Evolutionary conservation across 2,888 invertebrate species (phyloP).

Genomic region (Coelopa pilipes): DNA sequence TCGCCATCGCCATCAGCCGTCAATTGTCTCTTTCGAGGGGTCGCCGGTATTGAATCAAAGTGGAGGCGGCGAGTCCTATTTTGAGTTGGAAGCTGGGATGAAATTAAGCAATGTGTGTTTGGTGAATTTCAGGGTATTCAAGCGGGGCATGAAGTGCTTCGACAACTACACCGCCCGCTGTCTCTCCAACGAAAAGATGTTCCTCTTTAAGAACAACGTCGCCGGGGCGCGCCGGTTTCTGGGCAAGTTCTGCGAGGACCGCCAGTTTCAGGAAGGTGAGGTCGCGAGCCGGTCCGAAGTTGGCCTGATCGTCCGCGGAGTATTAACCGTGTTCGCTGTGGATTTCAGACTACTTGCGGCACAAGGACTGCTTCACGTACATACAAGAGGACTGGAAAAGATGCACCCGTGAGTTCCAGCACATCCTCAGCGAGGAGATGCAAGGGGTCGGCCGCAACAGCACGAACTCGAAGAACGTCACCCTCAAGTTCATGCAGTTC

Average conservation of each 20-base stretch:
- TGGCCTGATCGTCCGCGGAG: neutral
- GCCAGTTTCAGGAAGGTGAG: conserved; percentile 62
- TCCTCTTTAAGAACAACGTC: conserved; percentile 61
- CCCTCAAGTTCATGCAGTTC: conserved; percentile 64
- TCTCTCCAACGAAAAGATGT: conserved; percentile 55
- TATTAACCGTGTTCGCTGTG: neutral
- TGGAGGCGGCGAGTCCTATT: too few relatives aligned
- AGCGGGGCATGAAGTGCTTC: conserved; percentile 64
- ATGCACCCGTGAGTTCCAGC: conserved; percentile 61
- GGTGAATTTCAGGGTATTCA: conserved; percentile 59
- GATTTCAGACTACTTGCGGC: conserved; percentile 61
- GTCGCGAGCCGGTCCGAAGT: neutral
- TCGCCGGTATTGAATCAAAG: too few relatives aligned
- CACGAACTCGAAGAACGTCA: conserved; percentile 51
- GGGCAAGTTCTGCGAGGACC: conserved; percentile 61
- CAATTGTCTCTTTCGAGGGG: too few relatives aligned
- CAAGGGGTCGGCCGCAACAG: conserved; percentile 46
- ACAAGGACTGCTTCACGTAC: conserved; percentile 64
- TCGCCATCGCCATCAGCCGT: too few relatives aligned
- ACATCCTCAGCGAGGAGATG: conserved; percentile 61
- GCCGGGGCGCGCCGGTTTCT: conserved; percentile 63
- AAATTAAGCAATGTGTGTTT: too few relatives aligned
- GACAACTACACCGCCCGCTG: conserved; percentile 63
- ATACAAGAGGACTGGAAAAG: conserved; percentile 64
- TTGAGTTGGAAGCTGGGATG: too few relatives aligned